Evolutionary conservation across 2,113 vertebrate genomes (phyloP).

Genomic region (Romanogobio albipinnatus): DNA sequence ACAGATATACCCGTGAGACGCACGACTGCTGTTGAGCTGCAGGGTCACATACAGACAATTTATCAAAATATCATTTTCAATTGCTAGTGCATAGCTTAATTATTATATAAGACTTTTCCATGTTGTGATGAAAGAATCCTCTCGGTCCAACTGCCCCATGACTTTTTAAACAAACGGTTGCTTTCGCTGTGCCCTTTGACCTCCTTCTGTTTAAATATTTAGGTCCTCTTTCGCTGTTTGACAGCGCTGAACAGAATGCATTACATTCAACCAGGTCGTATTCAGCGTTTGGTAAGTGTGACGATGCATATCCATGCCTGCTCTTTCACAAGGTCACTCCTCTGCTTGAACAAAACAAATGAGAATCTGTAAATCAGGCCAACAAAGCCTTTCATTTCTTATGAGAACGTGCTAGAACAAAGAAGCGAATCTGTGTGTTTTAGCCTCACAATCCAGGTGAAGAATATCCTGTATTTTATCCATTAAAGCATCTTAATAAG

Average conservation of each 20-base stretch:
- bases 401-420: background rate
- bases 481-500: background rate
- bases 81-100: background rate
- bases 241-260: conserved; percentile 27
- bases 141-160: background rate
- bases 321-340: conserved; percentile 47
- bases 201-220: conserved; percentile 20
- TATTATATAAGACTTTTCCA: background rate
- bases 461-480: background rate
- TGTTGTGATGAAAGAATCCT: background rate
- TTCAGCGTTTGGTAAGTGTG: conserved; percentile 8
- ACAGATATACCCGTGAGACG: too few relatives aligned
- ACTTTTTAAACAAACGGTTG: background rate
- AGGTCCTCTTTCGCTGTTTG: background rate
- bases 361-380: conserved; percentile 14
- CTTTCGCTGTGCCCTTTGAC: background rate
- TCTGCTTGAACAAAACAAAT: conserved; percentile 43
- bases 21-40: too few relatives aligned
- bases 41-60: background rate
- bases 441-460: background rate
- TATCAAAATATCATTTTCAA: background rate
- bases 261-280: conserved; percentile 36
- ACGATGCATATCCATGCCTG: conserved; percentile 40
- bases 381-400: background rate
- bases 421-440: conserved; percentile 3